phyloP scores from a whole-genome alignment of 2,888 invertebrate genomes.

The Dasypogon diadema region DNA sequence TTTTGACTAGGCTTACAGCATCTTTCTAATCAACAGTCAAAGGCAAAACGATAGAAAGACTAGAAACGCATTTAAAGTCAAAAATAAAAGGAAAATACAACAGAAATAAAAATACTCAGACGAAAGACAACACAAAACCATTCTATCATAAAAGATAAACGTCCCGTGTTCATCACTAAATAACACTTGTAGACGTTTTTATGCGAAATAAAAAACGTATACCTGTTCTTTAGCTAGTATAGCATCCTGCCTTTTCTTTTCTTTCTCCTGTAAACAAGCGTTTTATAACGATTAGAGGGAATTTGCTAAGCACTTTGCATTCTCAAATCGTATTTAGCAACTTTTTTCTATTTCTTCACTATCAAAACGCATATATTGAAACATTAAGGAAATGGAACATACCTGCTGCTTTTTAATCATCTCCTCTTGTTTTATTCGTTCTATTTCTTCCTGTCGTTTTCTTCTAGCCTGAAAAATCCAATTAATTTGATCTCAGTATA shows the following conservation, averaged over 20 bases:
- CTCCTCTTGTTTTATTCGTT: slow-evolving; percentile 86
- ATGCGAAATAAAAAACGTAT: slow-evolving; percentile 64
- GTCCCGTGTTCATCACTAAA: slow-evolving; percentile 5
- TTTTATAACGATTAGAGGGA: slow-evolving; percentile 39
- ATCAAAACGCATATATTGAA: slow-evolving; percentile 64
- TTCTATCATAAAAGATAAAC: slow-evolving; percentile 30
- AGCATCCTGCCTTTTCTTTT: slow-evolving; percentile 90
- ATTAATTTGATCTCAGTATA: too few species aligned
- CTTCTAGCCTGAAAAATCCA: slow-evolving; percentile 86
- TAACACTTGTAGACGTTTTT: background rate
- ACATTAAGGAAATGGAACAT: slow-evolving; percentile 57
- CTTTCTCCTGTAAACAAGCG: slow-evolving; percentile 80
- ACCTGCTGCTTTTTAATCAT: slow-evolving; percentile 90
- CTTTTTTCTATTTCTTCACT: slow-evolving; percentile 19
- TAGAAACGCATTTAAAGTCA: background rate
- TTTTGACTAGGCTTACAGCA: slow-evolving; percentile 15
- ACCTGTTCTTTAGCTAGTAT: slow-evolving; percentile 93
- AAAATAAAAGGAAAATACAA: slow-evolving; percentile 7
- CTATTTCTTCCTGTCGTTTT: slow-evolving; percentile 86
- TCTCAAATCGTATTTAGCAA: slow-evolving; percentile 32
- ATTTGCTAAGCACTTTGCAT: slow-evolving; percentile 36
- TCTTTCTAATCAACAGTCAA: slow-evolving; percentile 6
- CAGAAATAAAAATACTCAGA: slow-evolving; percentile 4
- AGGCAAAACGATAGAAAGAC: background rate
- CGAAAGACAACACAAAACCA: slow-evolving; percentile 32